A percentile compares a stretch with the other conserved stretches of the same genome.
Conservation (phyloP, 2,113 vertebrate genomes). For the Larimichthys polyactis region DNA sequence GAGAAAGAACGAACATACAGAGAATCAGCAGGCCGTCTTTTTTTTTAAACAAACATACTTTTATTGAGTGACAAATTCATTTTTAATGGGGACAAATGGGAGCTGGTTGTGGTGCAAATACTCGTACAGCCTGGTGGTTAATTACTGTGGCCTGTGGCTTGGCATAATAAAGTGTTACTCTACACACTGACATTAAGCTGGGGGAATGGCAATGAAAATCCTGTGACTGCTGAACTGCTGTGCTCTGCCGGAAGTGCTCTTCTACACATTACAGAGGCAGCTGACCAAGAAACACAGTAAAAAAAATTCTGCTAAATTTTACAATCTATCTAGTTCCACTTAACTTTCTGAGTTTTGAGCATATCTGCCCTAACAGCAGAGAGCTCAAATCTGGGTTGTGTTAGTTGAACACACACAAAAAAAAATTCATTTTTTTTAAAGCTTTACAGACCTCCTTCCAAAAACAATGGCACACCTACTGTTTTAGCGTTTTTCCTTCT, state of each 20-base stretch:
- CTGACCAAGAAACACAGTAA: background rate
- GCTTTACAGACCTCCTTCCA: background rate
- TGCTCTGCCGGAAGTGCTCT: background rate
- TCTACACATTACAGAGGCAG: background rate
- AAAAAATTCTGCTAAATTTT: background rate
- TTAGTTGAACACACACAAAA: background rate
- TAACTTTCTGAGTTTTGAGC: background rate
- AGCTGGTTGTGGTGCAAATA: slow-evolving; percentile 53
- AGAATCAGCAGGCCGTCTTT: background rate
- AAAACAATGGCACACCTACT: background rate
- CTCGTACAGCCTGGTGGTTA: slow-evolving; percentile 49
- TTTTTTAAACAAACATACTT: slow-evolving; percentile 63
- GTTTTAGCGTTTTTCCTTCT: background rate
- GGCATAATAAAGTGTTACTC: slow-evolving; percentile 40
- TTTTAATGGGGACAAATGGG: slow-evolving; percentile 72
- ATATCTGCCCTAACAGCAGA: background rate
- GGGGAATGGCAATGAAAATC: slow-evolving; percentile 47
- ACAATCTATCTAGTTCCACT: background rate
- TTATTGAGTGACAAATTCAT: slow-evolving; percentile 70
- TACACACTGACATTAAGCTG: slow-evolving; percentile 36
- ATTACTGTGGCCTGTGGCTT: slow-evolving; percentile 64
- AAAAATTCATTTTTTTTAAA: background rate
- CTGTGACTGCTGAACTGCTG: slow-evolving; percentile 17
- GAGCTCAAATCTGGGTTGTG: background rate
- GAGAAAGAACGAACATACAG: slow-evolving; percentile 22